These are phyloP conservation scores for Uromys caudimaculatus DNA, from an alignment of 2,797 vertebrate species.

Conservation along the genomic window DNA sequence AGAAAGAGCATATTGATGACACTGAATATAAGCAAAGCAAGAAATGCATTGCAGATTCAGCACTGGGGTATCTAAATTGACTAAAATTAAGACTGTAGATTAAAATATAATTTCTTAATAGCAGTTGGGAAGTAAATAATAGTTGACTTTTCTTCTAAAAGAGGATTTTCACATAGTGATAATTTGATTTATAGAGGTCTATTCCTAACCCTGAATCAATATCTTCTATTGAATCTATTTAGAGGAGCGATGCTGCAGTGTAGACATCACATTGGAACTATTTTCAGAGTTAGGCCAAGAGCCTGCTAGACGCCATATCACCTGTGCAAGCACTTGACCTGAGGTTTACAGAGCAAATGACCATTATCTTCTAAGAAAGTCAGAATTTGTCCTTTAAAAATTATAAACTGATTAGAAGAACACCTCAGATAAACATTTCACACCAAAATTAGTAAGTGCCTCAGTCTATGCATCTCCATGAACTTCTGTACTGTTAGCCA, in stretches of 20 bases:
- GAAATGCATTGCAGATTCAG: not conserved
- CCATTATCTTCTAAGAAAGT: not conserved
- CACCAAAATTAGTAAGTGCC: not conserved
- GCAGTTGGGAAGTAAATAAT: not conserved
- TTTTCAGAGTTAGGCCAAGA: not conserved
- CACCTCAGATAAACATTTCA: not conserved
- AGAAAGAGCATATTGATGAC: not conserved
- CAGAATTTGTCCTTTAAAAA: not conserved
- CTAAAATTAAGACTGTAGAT: conserved; percentile 14
- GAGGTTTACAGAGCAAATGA: not conserved
- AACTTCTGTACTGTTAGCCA: not conserved
- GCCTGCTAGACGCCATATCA: not conserved
- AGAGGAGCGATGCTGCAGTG: not conserved
- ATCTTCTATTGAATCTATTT: not conserved
- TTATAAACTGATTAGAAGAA: not conserved
- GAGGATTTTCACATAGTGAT: not conserved
- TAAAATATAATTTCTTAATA: conserved; percentile 32
- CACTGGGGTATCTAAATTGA: not conserved
- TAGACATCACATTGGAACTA: not conserved
- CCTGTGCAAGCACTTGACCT: not conserved
- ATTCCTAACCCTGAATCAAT: not conserved
- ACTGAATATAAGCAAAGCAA: not conserved
- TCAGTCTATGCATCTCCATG: too few relatives aligned
- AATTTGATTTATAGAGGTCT: conserved; percentile 1
- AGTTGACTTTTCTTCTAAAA: not conserved